Conservation (phyloP, 2,797 vertebrate genomes). For the Poecilia velifera region DNA sequence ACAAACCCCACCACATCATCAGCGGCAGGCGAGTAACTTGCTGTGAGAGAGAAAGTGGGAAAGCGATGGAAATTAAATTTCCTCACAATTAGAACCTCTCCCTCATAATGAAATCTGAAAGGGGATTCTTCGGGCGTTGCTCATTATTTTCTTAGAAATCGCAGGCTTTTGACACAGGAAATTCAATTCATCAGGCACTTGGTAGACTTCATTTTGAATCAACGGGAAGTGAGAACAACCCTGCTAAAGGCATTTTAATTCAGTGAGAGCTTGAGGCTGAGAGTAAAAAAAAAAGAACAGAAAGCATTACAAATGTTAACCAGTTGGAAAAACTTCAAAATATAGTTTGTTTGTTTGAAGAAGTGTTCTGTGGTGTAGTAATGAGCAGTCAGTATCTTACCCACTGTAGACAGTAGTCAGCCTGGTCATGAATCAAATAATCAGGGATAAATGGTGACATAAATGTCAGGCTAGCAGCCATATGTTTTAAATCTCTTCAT, state of each 20-base stretch:
- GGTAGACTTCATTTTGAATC: slow-evolving; percentile 79
- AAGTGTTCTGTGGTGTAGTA: neutral
- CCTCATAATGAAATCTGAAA: slow-evolving; percentile 80
- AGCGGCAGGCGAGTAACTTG: slow-evolving; percentile 37
- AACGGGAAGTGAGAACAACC: slow-evolving; percentile 72
- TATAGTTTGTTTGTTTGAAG: neutral
- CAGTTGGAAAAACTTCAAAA: slow-evolving; percentile 28
- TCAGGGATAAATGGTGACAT: neutral
- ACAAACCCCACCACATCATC: slow-evolving; percentile 50
- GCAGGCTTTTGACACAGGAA: slow-evolving; percentile 76
- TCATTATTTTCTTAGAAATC: slow-evolving; percentile 80
- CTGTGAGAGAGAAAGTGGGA: slow-evolving; percentile 35
- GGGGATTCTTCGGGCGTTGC: slow-evolving; percentile 76
- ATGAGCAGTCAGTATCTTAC: neutral
- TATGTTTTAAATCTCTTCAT: neutral
- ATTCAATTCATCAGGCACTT: slow-evolving; percentile 78
- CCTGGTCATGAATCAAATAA: neutral
- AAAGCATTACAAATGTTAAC: slow-evolving; percentile 54
- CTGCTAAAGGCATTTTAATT: slow-evolving; percentile 78
- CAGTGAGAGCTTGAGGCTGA: slow-evolving; percentile 52
- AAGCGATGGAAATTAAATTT: slow-evolving; percentile 74
- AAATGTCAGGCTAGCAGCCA: neutral
- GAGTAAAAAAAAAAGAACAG: slow-evolving; percentile 31
- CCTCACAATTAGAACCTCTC: slow-evolving; percentile 77
- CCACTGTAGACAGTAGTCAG: neutral